Percentiles rank a stretch among this genome's conserved stretches.
Evolutionary conservation across 2,888 invertebrate genomes (phyloP).

Genomic region (Diogma glabrata): DNA sequence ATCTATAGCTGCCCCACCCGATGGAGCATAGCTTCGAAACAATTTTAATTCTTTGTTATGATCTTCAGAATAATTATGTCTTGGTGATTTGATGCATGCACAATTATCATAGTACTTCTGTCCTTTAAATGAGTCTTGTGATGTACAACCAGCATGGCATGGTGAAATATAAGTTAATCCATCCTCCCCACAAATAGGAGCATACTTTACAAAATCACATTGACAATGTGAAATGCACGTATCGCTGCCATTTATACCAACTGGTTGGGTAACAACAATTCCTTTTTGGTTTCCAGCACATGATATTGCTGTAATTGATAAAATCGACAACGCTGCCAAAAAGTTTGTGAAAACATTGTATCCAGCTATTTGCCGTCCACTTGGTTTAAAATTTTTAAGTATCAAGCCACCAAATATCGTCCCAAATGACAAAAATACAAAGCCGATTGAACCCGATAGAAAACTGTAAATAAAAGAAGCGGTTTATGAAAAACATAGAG

Average conservation of each 20-base stretch:
- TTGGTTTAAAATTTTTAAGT: conserved; percentile 45
- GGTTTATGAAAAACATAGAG: no score
- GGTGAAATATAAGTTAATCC: conserved; percentile 34
- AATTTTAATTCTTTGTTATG: no score
- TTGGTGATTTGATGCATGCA: no score
- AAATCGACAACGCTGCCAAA: conserved; percentile 40
- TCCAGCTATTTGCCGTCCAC: conserved; percentile 42
- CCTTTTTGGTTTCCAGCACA: conserved; percentile 40
- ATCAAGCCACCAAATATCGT: conserved; percentile 44
- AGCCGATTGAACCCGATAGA: no score
- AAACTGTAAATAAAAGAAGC: no score
- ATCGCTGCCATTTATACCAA: conserved; percentile 27
- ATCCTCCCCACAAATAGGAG: conserved; percentile 49
- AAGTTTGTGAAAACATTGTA: conserved; percentile 46
- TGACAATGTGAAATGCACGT: conserved; percentile 39
- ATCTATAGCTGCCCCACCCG: conserved; percentile 37
- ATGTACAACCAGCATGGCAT: conserved; percentile 44
- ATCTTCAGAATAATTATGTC: no score
- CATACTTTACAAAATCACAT: conserved; percentile 51
- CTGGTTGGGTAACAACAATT: conserved; percentile 18
- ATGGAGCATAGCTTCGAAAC: no score
- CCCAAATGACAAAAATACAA: no score
- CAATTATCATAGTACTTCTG: not conserved
- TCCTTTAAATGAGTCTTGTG: conserved; percentile 11
- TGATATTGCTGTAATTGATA: conserved; percentile 46